Percentiles rank a stretch among this genome's conserved stretches.
phyloP scores from a whole-genome alignment of 1,140 invertebrate genomes.

The Pogonus chalceus region DNA sequence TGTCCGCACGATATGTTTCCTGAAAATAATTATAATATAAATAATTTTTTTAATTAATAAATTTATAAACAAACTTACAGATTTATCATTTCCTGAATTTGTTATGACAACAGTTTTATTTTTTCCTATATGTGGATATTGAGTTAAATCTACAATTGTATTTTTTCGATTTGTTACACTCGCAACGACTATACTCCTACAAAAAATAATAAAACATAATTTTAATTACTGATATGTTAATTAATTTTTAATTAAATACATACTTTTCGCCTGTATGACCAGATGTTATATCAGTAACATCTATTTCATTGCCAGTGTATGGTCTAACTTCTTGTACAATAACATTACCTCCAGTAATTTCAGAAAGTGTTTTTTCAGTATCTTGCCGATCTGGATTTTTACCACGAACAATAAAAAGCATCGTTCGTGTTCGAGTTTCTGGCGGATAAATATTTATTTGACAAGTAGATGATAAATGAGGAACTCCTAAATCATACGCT shows the following conservation, averaged over 20 bases:
- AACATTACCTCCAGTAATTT: slow-evolving; percentile 65
- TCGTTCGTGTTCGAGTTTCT: slow-evolving; percentile 53
- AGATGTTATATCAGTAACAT: slow-evolving; percentile 37
- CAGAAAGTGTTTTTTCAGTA: slow-evolving; percentile 59
- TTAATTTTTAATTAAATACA: slow-evolving; percentile 13
- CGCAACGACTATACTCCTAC: slow-evolving; percentile 65
- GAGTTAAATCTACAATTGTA: slow-evolving; percentile 54
- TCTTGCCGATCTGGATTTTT: slow-evolving; percentile 57
- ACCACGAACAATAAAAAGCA: slow-evolving; percentile 69
- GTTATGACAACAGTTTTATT: slow-evolving; percentile 4
- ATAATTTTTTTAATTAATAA: no score
- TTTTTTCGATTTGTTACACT: slow-evolving; percentile 58
- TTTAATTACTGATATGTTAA: slow-evolving; percentile 10
- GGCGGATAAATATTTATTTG: slow-evolving; percentile 57
- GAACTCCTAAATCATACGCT: slow-evolving; percentile 72
- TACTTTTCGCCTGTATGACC: slow-evolving; percentile 31
- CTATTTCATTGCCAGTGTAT: slow-evolving; percentile 42
- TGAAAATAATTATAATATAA: slow-evolving; percentile 35
- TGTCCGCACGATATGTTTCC: slow-evolving; percentile 59
- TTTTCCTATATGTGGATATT: slow-evolving; percentile 43
- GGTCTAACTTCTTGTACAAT: slow-evolving; percentile 62
- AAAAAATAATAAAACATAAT: slow-evolving; percentile 18
- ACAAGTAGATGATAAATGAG: slow-evolving; percentile 54
- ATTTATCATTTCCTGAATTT: background rate
- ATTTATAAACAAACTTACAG: no score